A percentile compares a stretch with the other conserved stretches of the same genome.
These are phyloP conservation scores for Thysanoteuthis rhombus DNA, from an alignment of 2,888 invertebrate genomes.

Conservation along the genomic window DNA sequence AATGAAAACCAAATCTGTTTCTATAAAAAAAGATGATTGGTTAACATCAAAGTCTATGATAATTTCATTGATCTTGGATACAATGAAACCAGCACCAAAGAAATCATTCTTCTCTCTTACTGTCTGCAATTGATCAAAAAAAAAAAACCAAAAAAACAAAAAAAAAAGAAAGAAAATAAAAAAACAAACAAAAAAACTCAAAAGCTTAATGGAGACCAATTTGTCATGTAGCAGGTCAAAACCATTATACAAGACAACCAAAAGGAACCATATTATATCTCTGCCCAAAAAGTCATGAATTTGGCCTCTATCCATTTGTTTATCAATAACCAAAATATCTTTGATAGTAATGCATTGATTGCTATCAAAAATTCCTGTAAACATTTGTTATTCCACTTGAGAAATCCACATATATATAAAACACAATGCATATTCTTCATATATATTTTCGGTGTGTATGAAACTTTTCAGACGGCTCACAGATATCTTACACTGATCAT, in stretches of 20 bases:
- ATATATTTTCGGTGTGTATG: too few species aligned
- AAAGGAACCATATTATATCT: neutral
- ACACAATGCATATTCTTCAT: too few species aligned
- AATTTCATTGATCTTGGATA: neutral
- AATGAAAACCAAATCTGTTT: neutral
- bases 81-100: neutral
- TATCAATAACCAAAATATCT: neutral
- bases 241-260: neutral
- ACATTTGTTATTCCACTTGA: neutral
- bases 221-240: neutral
- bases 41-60: neutral
- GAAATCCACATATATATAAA: neutral
- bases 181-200: neutral
- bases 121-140: neutral
- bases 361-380: neutral
- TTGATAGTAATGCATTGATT: neutral
- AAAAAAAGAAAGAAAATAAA: neutral
- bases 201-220: neutral
- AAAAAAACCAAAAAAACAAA: neutral
- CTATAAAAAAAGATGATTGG: neutral
- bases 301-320: neutral
- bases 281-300: neutral
- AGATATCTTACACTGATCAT: too few species aligned
- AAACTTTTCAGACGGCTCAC: too few species aligned
- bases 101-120: neutral